Conservation (phyloP, 2,888 invertebrate species). For the Phalera bucephala region DNA sequence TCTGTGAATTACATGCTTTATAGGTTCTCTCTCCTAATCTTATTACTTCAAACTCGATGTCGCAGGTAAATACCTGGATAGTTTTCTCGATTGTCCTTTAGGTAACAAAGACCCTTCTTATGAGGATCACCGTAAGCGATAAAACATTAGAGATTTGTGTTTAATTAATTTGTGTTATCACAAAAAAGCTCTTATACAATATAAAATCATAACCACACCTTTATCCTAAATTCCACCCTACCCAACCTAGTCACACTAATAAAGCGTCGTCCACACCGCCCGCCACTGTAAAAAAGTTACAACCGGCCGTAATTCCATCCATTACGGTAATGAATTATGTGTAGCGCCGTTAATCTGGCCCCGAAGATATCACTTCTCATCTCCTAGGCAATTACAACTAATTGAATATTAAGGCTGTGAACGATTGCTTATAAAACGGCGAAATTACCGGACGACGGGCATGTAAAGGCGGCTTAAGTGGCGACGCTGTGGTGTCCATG, state of each 20-base stretch:
- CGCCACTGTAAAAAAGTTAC: slow-evolving; percentile 55
- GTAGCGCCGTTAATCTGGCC: slow-evolving; percentile 56
- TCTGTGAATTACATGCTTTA: too few species aligned
- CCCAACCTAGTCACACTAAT: slow-evolving; percentile 13
- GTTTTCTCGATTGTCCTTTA: too few species aligned
- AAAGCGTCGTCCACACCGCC: slow-evolving; percentile 36
- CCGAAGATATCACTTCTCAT: slow-evolving; percentile 59
- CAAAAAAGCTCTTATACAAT: too few species aligned
- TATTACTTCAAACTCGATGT: too few species aligned
- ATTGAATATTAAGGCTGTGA: slow-evolving; percentile 70
- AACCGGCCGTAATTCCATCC: slow-evolving; percentile 61
- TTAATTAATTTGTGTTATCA: too few species aligned
- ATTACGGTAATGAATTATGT: slow-evolving; percentile 76
- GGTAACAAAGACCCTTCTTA: too few species aligned
- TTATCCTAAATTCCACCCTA: too few species aligned
- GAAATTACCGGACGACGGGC: slow-evolving; percentile 33
- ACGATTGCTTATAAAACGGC: slow-evolving; percentile 69
- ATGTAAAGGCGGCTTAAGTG: slow-evolving; percentile 32
- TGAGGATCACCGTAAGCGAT: too few species aligned
- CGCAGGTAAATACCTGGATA: too few species aligned
- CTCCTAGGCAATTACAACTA: slow-evolving; percentile 63
- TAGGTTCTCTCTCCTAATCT: too few species aligned
- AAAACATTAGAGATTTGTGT: too few species aligned
- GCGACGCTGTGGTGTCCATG: slow-evolving; percentile 1
- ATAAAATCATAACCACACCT: too few species aligned